Base-by-base conservation (phyloP, 1,140 invertebrate genomes). In the Polypedilum vanderplanki region DNA sequence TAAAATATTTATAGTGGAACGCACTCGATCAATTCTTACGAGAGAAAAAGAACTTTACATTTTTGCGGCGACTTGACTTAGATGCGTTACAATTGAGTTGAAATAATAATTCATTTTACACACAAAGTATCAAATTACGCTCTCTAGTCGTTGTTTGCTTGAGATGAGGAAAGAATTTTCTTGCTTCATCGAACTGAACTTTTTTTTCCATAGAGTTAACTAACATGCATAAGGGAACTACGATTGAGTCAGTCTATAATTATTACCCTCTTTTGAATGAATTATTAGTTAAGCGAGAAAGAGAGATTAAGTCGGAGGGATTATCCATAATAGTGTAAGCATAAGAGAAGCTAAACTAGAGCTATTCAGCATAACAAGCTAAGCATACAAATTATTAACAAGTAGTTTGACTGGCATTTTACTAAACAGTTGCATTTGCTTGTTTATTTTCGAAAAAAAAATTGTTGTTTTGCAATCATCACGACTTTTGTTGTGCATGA, bases 121-220 rank as follows among this genome's bases (percentile, higher is more conserved):
- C 65, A 70, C 65, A 70, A 70, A 18, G 65, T 70, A 70, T 70
- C 20, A 70, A 70, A 22, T 70, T 70, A 70, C 65, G n/a, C 18
- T 57, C 46, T 57, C n/a, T 57, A n/a, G n/a, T n/a, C n/a, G n/a
- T n/a, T n/a, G n/a, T n/a, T 57, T 57, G 46, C 46, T n/a, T 12
- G 46, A 57, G 12, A 15, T 57, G 46, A 57, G 12, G 4, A 57
- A 46, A 20, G 8, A 67, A 22, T 20, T 70, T 70, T 70, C 65
- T 20, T 70, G 65, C 65, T 18, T 18, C 17, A 70, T 70, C 17
- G 65, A 70, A 9, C 20, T 70, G 17, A 18, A 18, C 17, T 70
- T 70, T 18, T 17, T 67, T 15, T 2, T 46, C 41, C 15, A 46
- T 46, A 46, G 9, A 15, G 15, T 46, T 15, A 46, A 46, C n/a